Percentiles rank a stretch among this genome's conserved stretches.
Conservation (phyloP, 2,113 vertebrate species). For the Rhizomys pruinosus region DNA sequence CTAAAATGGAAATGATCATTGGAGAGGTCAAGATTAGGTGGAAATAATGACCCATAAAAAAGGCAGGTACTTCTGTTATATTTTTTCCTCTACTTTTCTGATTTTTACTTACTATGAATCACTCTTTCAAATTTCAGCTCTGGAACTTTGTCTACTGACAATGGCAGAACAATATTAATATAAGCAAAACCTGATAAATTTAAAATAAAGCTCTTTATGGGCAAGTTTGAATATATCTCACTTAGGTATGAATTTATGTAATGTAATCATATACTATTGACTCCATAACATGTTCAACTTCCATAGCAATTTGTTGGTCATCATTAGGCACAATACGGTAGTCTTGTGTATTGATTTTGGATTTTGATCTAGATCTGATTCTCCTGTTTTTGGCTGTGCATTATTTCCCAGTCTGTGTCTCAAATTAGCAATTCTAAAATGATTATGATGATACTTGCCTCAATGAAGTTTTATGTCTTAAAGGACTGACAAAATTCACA, state of each 20-base stretch:
- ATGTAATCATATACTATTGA: conserved; percentile 13
- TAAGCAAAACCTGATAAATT: neutral
- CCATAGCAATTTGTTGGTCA: conserved; percentile 6
- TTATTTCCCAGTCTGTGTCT: conserved; percentile 6
- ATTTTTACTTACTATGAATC: conserved; percentile 40
- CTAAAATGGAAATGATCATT: conserved; percentile 18
- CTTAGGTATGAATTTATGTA: neutral
- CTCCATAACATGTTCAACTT: neutral
- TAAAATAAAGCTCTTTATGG: neutral
- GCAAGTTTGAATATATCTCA: conserved; percentile 12
- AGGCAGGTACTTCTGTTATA: neutral
- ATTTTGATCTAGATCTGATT: conserved; percentile 22
- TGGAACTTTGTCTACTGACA: neutral
- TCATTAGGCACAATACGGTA: neutral
- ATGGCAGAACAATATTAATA: neutral
- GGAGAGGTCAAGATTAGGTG: neutral
- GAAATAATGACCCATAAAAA: conserved; percentile 5
- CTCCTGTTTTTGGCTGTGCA: neutral
- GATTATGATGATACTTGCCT: neutral
- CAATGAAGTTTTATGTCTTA: neutral
- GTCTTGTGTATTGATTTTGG: neutral
- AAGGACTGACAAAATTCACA: conserved; percentile 4
- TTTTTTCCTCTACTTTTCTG: neutral
- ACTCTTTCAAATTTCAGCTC: conserved; percentile 32
- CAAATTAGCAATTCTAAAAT: conserved; percentile 14